Evolutionary conservation across 2,888 invertebrate genomes (phyloP).

Genomic region (Pterobdella sp.): DNA sequence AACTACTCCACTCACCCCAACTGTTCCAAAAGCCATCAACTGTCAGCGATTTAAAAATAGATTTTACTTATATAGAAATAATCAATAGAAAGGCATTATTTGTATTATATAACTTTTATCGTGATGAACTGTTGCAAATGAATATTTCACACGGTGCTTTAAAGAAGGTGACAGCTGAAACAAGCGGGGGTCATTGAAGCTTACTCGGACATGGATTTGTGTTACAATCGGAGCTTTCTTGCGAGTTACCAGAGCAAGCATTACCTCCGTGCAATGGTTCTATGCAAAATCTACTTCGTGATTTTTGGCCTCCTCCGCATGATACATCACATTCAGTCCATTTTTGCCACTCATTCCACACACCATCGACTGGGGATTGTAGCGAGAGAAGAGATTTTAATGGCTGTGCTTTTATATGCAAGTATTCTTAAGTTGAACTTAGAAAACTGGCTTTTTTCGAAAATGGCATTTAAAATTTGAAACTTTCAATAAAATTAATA

Average conservation of each 20-base stretch:
- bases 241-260: slow-evolving; percentile 29
- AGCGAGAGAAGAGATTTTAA: background rate
- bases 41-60: slow-evolving; percentile 33
- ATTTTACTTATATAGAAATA: too few relatives aligned
- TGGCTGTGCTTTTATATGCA: background rate
- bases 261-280: slow-evolving; percentile 31
- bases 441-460: too few relatives aligned
- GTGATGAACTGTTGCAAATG: too few relatives aligned
- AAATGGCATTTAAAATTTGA: background rate
- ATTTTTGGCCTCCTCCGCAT: slow-evolving; percentile 31
- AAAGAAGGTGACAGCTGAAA: background rate
- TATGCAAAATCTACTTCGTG: slow-evolving; percentile 29
- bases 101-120: too few relatives aligned
- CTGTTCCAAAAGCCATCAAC: slow-evolving; percentile 44
- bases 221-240: slow-evolving; percentile 21
- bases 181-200: background rate
- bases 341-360: slow-evolving; percentile 33
- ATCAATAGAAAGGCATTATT: too few relatives aligned
- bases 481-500: background rate
- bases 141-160: too few relatives aligned
- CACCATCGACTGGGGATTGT: slow-evolving; percentile 30
- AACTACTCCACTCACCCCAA: slow-evolving; percentile 44
- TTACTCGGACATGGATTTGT: slow-evolving; percentile 29
- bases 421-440: too few relatives aligned
- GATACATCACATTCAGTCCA: slow-evolving; percentile 33